Conservation (phyloP, 2,113 vertebrate genomes). For the Rhizomys pruinosus region DNA sequence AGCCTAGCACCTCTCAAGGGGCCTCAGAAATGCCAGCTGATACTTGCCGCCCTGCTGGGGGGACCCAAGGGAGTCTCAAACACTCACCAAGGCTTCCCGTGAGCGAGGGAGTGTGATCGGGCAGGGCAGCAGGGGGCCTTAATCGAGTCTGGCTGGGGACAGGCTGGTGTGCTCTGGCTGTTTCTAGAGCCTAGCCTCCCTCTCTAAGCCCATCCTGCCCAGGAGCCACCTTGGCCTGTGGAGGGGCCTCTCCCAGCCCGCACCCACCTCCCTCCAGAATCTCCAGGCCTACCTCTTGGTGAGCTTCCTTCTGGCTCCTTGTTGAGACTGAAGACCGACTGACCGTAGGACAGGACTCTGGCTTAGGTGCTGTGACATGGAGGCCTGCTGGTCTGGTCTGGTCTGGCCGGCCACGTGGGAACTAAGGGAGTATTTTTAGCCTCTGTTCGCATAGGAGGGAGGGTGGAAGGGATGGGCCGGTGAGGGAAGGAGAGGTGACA, state of each 20-base stretch:
- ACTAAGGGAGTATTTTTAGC: conserved; percentile 84
- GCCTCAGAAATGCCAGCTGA: not conserved
- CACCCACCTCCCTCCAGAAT: not conserved
- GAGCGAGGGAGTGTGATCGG: not conserved
- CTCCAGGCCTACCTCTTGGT: conserved; percentile 60
- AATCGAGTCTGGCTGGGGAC: fast-evolving
- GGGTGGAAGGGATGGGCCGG: not conserved
- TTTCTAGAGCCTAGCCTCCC: not conserved
- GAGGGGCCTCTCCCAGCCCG: too few species aligned
- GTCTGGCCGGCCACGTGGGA: conserved; percentile 52
- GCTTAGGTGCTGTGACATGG: not conserved
- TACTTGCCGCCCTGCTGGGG: not conserved
- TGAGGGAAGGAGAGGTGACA: not conserved
- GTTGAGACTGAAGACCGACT: not conserved
- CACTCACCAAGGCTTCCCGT: not conserved
- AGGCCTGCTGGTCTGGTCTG: not conserved
- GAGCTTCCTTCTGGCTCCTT: fast-evolving
- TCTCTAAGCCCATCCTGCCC: not conserved
- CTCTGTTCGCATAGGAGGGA: not conserved
- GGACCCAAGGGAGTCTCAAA: not conserved
- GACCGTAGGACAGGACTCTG: not conserved
- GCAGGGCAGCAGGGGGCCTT: not conserved
- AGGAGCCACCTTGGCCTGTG: not conserved
- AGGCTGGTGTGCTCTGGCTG: fast-evolving
- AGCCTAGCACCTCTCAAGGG: not conserved